Evolutionary conservation across 1,140 invertebrate genomes (phyloP).

Genomic region (Plodia interpunctella): DNA sequence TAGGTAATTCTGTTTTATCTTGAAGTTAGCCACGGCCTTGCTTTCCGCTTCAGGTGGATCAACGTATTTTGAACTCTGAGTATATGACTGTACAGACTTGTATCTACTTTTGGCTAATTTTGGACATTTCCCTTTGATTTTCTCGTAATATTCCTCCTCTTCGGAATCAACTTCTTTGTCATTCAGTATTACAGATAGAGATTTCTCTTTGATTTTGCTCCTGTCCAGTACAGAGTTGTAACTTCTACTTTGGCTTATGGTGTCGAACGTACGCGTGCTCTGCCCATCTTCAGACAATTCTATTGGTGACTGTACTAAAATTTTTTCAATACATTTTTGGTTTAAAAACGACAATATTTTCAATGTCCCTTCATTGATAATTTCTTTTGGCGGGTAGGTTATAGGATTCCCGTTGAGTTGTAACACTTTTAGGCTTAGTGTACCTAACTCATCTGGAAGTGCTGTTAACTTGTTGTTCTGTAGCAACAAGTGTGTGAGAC

Average conservation of each 20-base stretch:
- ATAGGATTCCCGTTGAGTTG: slow-evolving; percentile 77
- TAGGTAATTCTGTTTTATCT: slow-evolving; percentile 49
- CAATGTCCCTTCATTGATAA: slow-evolving; percentile 65
- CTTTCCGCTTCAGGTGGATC: slow-evolving; percentile 28
- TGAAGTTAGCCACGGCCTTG: slow-evolving; percentile 41
- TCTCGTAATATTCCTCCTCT: slow-evolving; percentile 50
- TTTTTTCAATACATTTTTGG: slow-evolving; percentile 53
- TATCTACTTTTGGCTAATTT: slow-evolving; percentile 52
- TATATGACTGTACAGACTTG: slow-evolving; percentile 37
- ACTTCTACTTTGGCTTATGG: slow-evolving; percentile 33
- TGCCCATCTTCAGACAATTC: slow-evolving; percentile 34
- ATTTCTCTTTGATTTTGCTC: slow-evolving; percentile 30
- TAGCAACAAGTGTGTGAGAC: slow-evolving; percentile 77
- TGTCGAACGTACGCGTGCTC: slow-evolving; percentile 21
- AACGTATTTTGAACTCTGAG: slow-evolving; percentile 64
- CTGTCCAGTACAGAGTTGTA: slow-evolving; percentile 56
- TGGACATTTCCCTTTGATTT: slow-evolving; percentile 56
- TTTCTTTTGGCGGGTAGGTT: slow-evolving; percentile 65
- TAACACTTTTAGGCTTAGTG: slow-evolving; percentile 72
- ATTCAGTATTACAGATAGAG: slow-evolving; percentile 45
- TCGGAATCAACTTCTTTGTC: slow-evolving; percentile 48
- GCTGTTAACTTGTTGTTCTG: slow-evolving; percentile 77
- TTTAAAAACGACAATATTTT: slow-evolving; percentile 70
- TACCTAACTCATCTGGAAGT: slow-evolving; percentile 78
- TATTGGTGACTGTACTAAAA: slow-evolving; percentile 31